These are phyloP conservation scores for Heterocephalus glaber DNA, from an alignment of 2,113 vertebrate genomes.

Conservation along the genomic window DNA sequence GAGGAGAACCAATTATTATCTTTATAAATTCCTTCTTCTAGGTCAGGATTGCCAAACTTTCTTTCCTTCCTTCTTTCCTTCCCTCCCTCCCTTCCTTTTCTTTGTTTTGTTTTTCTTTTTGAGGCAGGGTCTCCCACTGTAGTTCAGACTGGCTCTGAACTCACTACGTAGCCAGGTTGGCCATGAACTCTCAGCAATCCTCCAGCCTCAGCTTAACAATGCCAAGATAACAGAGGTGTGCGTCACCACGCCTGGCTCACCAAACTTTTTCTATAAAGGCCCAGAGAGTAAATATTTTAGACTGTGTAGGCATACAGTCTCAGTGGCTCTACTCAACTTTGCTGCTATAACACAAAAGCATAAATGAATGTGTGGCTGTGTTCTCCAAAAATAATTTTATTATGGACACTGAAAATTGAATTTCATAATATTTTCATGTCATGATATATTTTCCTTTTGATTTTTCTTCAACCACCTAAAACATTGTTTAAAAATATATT, in stretches of 20 bases:
- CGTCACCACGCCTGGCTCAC: no score
- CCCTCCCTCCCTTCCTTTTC: no score
- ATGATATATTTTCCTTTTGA: neutral
- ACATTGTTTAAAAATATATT: neutral
- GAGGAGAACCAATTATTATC: neutral
- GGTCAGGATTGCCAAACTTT: neutral
- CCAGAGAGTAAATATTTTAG: neutral
- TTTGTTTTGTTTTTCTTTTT: no score
- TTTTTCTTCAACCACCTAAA: neutral
- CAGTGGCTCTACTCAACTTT: neutral
- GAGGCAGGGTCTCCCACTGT: no score
- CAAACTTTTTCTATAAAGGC: neutral
- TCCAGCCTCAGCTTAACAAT: no score
- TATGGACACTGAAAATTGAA: neutral
- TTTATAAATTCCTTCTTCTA: neutral
- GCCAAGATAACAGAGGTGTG: no score
- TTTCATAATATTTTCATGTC: neutral
- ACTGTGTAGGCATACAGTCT: neutral
- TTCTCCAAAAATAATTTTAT: neutral
- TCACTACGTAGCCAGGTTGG: no score
- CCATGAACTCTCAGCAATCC: no score
- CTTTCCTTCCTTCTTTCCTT: no score
- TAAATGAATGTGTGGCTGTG: neutral
- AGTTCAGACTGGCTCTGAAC: no score
- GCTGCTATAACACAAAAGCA: neutral